phyloP scores from a whole-genome alignment of 2,888 invertebrate species.

The Galerucella nymphaeae region DNA sequence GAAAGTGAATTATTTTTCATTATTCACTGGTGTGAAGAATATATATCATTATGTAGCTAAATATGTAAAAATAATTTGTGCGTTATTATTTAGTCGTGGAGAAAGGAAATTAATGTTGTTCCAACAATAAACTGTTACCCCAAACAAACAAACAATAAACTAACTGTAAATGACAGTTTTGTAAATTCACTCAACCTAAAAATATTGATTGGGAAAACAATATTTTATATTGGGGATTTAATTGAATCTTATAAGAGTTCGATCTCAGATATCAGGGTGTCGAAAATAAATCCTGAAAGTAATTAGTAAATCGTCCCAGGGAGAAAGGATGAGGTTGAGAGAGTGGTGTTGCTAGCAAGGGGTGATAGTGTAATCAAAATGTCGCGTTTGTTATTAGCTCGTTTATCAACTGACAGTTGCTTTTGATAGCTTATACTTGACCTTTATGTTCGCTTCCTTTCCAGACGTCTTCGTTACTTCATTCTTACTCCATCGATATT shows the following conservation, averaged over 20 bases:
- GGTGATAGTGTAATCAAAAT: slow-evolving; percentile 56
- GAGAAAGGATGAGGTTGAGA: slow-evolving; percentile 38
- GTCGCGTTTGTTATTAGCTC: slow-evolving; percentile 64
- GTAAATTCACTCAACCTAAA: neutral
- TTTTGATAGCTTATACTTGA: slow-evolving; percentile 64
- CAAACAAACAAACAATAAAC: too few species aligned
- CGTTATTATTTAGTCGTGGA: too few species aligned
- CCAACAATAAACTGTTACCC: too few species aligned
- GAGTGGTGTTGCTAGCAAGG: slow-evolving; percentile 38
- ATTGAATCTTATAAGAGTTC: slow-evolving; percentile 18
- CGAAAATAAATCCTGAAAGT: slow-evolving; percentile 40
- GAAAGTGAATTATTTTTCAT: too few species aligned
- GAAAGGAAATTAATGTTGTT: too few species aligned
- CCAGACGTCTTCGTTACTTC: slow-evolving; percentile 14
- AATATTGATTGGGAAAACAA: neutral
- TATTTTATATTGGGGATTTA: slow-evolving; percentile 1
- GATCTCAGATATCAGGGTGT: slow-evolving; percentile 38
- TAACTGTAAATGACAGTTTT: too few species aligned
- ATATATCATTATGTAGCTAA: too few species aligned
- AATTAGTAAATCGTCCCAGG: slow-evolving; percentile 45
- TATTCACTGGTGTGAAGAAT: too few species aligned
- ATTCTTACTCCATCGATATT: slow-evolving; percentile 12
- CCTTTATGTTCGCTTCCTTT: slow-evolving; percentile 48
- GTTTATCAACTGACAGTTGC: slow-evolving; percentile 67
- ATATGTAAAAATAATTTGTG: too few species aligned